phyloP scores from a whole-genome alignment of 2,888 invertebrate species.

The Plagodis dolabraria region DNA sequence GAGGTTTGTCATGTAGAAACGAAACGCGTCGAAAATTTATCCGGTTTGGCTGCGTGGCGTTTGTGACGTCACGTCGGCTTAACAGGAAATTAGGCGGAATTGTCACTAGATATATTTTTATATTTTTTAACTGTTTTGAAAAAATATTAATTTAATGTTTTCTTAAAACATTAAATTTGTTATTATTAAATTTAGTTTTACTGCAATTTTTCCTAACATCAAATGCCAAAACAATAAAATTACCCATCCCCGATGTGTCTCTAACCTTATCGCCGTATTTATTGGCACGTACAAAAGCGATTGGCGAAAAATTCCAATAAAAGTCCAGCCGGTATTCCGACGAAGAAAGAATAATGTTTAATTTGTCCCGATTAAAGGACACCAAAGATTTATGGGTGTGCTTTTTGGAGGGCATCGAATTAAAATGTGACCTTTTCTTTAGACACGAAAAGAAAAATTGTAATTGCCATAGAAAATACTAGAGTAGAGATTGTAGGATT shows the following conservation, averaged over 20 bases:
- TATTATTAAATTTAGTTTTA: too few relatives aligned
- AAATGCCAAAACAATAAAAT: neutral
- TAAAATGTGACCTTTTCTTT: slow-evolving; percentile 17
- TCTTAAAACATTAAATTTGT: too few relatives aligned
- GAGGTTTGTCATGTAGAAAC: too few relatives aligned
- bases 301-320: slow-evolving; percentile 83
- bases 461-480: neutral
- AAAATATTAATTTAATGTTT: too few relatives aligned
- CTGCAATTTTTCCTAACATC: too few relatives aligned
- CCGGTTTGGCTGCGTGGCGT: too few relatives aligned
- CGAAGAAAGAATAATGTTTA: slow-evolving; percentile 81
- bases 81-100: too few relatives aligned
- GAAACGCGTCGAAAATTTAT: too few relatives aligned
- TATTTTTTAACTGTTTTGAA: too few relatives aligned
- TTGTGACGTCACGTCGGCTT: too few relatives aligned
- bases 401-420: slow-evolving; percentile 36
- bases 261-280: slow-evolving; percentile 61
- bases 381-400: slow-evolving; percentile 62
- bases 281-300: slow-evolving; percentile 80
- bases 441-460: neutral
- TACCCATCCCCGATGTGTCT: slow-evolving; percentile 11
- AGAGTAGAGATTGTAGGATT: too few relatives aligned
- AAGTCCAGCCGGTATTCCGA: slow-evolving; percentile 71
- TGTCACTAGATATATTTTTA: too few relatives aligned
- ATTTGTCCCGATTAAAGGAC: slow-evolving; percentile 70